Percentiles rank a stretch among this genome's conserved stretches.
Conservation (phyloP, 2,113 vertebrate species). For the Prolemur simus region DNA sequence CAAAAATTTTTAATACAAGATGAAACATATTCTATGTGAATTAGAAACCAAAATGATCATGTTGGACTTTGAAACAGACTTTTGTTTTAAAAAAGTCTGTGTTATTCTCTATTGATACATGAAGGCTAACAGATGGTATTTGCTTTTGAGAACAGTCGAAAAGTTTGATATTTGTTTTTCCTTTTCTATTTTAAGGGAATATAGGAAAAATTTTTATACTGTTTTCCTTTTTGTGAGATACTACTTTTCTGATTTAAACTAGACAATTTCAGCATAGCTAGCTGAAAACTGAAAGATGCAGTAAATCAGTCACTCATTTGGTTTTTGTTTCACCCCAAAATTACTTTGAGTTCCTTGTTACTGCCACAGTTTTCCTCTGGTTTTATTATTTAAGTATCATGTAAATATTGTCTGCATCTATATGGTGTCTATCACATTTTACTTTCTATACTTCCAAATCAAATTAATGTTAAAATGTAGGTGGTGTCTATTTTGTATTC, state of each 20-base stretch:
- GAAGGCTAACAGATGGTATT: background rate
- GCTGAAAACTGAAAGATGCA: background rate
- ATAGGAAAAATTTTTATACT: background rate
- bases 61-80: background rate
- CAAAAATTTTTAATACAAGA: background rate
- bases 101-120: background rate
- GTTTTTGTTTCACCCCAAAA: background rate
- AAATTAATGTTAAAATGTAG: background rate
- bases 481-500: background rate
- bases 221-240: background rate
- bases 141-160: background rate
- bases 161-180: background rate
- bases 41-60: background rate
- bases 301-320: background rate
- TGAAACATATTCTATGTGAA: background rate
- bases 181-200: constrained; percentile 19
- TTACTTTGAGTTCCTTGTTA: background rate
- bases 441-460: background rate
- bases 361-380: background rate
- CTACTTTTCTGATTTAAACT: background rate
- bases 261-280: background rate
- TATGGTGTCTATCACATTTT: background rate
- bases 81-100: background rate
- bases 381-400: background rate
- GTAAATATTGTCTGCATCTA: background rate